A percentile compares a stretch with the other conserved stretches of the same genome.
phyloP scores from a whole-genome alignment of 2,797 vertebrate species.

The Propithecus deckenii region DNA sequence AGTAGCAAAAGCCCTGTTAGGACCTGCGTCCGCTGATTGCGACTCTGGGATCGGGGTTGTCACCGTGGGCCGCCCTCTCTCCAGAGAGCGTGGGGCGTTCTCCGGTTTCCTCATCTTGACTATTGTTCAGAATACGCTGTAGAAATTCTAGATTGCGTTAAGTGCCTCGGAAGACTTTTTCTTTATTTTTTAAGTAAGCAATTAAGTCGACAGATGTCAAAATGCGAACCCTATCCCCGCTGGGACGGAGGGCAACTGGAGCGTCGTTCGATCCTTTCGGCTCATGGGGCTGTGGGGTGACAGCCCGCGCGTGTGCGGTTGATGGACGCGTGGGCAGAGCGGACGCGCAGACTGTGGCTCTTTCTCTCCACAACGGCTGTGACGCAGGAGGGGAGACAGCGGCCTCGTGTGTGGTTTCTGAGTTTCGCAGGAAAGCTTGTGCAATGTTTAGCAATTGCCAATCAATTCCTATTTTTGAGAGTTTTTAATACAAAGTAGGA shows the following conservation, averaged over 20 bases:
- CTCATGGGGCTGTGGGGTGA: too few relatives aligned
- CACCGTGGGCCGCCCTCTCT: rapidly evolving
- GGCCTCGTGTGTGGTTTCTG: too few relatives aligned
- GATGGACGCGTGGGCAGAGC: background rate
- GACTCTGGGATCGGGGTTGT: background rate
- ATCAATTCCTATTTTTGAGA: background rate
- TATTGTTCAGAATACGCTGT: background rate
- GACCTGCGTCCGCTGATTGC: background rate
- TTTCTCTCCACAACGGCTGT: background rate
- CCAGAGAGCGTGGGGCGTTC: background rate
- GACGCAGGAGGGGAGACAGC: rapidly evolving
- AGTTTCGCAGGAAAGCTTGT: background rate
- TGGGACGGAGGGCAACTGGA: background rate
- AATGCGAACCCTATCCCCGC: background rate
- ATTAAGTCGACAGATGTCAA: background rate
- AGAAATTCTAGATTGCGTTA: background rate
- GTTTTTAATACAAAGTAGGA: background rate
- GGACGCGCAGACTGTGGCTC: rapidly evolving
- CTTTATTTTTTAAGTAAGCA: background rate
- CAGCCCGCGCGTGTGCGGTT: rapidly evolving
- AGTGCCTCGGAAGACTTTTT: background rate
- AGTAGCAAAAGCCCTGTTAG: background rate
- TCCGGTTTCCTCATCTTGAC: background rate
- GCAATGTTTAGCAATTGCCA: background rate
- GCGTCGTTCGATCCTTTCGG: too few relatives aligned